phyloP scores from a whole-genome alignment of 2,888 invertebrate species.

The Hypena proboscidalis region DNA sequence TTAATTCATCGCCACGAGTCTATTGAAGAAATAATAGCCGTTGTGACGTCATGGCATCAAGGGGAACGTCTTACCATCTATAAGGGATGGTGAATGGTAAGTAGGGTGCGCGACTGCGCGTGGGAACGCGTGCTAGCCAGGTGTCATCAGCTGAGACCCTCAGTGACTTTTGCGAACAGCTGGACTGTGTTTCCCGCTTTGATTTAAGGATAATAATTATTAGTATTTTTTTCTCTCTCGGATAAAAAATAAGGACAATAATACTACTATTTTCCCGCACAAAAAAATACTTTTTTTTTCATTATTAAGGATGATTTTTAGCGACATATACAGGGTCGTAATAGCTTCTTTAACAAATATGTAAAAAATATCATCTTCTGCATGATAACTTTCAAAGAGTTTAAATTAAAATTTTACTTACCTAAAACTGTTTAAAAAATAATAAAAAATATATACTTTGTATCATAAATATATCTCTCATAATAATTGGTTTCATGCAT shows the following conservation, averaged over 20 bases:
- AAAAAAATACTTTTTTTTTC: too few relatives aligned
- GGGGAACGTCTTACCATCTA: slow-evolving; percentile 51
- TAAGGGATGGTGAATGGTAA: slow-evolving; percentile 46
- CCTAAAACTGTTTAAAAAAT: too few relatives aligned
- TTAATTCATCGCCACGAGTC: slow-evolving; percentile 68
- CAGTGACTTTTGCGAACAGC: slow-evolving; percentile 53
- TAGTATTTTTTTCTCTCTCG: slow-evolving; percentile 3
- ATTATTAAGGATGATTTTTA: too few relatives aligned
- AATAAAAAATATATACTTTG: too few relatives aligned
- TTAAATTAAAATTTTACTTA: too few relatives aligned
- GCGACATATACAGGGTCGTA: too few relatives aligned
- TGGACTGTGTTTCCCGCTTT: slow-evolving; percentile 48
- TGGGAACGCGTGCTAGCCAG: slow-evolving; percentile 80
- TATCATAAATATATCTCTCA: too few relatives aligned
- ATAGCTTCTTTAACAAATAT: too few relatives aligned
- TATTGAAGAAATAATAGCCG: slow-evolving; percentile 42
- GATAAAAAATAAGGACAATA: background rate
- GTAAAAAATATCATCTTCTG: too few relatives aligned
- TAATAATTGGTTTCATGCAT: too few relatives aligned
- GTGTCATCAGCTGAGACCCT: slow-evolving; percentile 67
- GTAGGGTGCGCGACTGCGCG: slow-evolving; percentile 75
- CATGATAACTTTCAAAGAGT: too few relatives aligned
- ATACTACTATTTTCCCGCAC: background rate
- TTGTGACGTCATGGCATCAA: slow-evolving; percentile 55
- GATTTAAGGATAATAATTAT: slow-evolving; percentile 27